phyloP scores from a whole-genome alignment of 1,140 invertebrate genomes.

The Tetramorium alpestre region DNA sequence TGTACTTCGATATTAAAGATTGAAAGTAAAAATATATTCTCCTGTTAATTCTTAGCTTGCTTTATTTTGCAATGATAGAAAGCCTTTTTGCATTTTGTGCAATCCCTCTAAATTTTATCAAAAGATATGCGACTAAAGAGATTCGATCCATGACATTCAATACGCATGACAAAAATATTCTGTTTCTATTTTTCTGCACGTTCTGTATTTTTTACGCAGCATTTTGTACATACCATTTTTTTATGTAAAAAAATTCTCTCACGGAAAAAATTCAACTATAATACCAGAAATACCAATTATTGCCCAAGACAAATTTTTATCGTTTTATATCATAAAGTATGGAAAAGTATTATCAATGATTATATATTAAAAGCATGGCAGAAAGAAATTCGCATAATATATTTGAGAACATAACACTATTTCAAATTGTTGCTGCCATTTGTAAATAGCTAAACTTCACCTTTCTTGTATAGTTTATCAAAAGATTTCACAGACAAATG shows the following conservation, averaged over 20 bases:
- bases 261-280: neutral
- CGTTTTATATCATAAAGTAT: neutral
- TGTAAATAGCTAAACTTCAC: neutral
- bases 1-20: neutral
- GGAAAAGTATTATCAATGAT: conserved; percentile 7
- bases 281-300: conserved; percentile 13
- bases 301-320: conserved; percentile 24
- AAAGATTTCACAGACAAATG: neutral
- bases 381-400: conserved; percentile 17
- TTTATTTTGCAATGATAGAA: neutral
- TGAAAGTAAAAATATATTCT: neutral
- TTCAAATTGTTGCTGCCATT: conserved; percentile 34
- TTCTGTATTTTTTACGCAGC: neutral
- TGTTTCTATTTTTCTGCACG: neutral
- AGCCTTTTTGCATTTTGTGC: neutral
- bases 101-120: neutral
- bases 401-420: neutral
- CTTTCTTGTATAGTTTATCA: conserved; percentile 1
- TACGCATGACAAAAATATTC: conserved; percentile 14
- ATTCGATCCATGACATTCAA: neutral
- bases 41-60: neutral
- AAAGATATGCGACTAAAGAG: neutral
- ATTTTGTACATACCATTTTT: neutral
- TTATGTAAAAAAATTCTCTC: neutral
- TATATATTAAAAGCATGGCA: conserved; percentile 5